Base-by-base conservation (phyloP, 2,888 invertebrate species). In the Campoplex nolae region DNA sequence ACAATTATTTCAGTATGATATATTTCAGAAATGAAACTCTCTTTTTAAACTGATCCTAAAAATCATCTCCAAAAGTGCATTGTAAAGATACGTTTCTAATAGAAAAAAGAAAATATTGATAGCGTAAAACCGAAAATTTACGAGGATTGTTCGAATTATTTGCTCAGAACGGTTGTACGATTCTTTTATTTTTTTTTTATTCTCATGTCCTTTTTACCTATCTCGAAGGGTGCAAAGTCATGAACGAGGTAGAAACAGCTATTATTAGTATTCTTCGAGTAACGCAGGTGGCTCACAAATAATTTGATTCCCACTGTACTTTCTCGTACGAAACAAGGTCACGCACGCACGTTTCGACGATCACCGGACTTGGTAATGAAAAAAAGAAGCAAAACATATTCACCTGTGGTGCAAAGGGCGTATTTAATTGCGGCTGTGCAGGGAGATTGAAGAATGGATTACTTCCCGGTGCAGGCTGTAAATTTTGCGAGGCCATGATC, bases 371-470 rank as follows among this genome's bases (percentile, higher is more conserved):
- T 35, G 35, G 54, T 18, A 51, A 35, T 23, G 54, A 32, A 13
- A 32, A 62, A 16, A 62, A 28, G 3, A 18, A 16, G 32, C 42
- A 42, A 45, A 42, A 76, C n/a, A 79, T 32, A 70, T 68, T 87
- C 88, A 93, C 93, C 90, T 93, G 93, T 80, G 92, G 82, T 68
- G 90, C 78, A 80, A 92, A 92, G 32, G 88, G 88, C 78, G 88
- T 89, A 87, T 83, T 75, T 51, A 90, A 87, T 67, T 90, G 91
- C 35, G 91, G 92, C 87, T 93, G 92, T 38, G 90, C 67, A 38
- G 92, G 88, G 83, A 94, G 90, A 89, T 94, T 94, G 70, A 94
- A 93, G 84, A 94, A 94, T 18, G 94, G 94, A 91, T 94, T 94
- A 75, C 92, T 94, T 74, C 94, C 94, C 7, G 94, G 94, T 13